Percentiles rank a stretch among this genome's conserved stretches.
phyloP scores from a whole-genome alignment of 2,797 vertebrate species.

The Peromyscus aztecus region DNA sequence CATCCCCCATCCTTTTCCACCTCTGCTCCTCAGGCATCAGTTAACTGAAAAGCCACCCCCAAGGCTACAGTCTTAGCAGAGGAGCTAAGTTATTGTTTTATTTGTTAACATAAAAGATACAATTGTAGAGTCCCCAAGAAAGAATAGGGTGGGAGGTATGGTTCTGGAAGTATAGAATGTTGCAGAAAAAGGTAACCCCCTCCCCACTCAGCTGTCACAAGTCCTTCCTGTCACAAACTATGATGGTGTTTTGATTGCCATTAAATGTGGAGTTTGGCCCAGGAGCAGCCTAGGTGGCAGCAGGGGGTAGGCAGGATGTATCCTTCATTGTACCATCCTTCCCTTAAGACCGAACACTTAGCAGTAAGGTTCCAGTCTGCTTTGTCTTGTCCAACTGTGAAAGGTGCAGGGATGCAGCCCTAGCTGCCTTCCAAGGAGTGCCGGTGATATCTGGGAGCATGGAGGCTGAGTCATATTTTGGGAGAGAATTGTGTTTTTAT shows the following conservation, averaged over 20 bases:
- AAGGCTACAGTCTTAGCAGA: constrained; percentile 38
- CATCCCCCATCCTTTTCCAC: neutral
- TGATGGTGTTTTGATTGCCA: neutral
- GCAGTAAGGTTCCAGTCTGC: constrained; percentile 38
- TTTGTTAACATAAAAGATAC: constrained; percentile 50
- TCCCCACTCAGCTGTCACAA: constrained; percentile 12
- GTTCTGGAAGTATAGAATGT: constrained; percentile 58
- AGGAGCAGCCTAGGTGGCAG: neutral
- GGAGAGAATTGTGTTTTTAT: constrained; percentile 86
- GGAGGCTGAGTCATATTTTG: constrained; percentile 86
- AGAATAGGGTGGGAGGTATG: neutral
- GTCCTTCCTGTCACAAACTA: constrained; percentile 7
- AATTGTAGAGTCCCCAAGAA: constrained; percentile 37
- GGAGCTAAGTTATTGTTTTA: constrained; percentile 25
- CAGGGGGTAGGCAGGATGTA: neutral
- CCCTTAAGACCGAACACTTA: constrained; percentile 38
- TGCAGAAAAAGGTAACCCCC: constrained; percentile 54
- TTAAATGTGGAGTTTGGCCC: constrained; percentile 34
- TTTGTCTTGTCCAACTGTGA: constrained; percentile 67
- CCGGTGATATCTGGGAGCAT: constrained; percentile 83
- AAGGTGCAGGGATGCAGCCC: constrained; percentile 65
- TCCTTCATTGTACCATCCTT: neutral
- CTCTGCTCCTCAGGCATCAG: constrained; percentile 16
- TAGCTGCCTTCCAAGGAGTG: constrained; percentile 86
- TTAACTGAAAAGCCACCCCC: constrained; percentile 61